Evolutionary conservation across 2,888 invertebrate species (phyloP).

Genomic region (Trissolcus japonicus): DNA sequence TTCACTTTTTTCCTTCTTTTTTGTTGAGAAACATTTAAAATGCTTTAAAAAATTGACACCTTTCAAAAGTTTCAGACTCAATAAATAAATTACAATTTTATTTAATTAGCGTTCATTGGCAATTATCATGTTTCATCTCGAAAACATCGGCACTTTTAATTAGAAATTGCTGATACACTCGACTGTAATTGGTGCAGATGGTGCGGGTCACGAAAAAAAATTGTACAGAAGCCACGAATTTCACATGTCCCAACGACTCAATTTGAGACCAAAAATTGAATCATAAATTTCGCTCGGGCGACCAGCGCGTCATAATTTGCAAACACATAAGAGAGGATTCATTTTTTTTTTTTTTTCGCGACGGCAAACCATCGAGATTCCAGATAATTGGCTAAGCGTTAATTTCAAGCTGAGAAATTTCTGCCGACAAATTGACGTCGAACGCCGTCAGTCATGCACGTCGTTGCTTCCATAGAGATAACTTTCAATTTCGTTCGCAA

Average conservation of each 20-base stretch:
- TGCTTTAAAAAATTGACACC: too few species aligned
- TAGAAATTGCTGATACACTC: too few species aligned
- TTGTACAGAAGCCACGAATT: background rate
- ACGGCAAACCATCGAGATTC: constrained; percentile 24
- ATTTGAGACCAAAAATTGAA: constrained; percentile 12
- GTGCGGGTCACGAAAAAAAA: too few species aligned
- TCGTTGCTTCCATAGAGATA: constrained; percentile 36
- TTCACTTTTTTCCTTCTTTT: too few species aligned
- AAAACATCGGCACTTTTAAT: too few species aligned
- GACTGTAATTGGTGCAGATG: too few species aligned
- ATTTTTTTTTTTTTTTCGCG: constrained; percentile 9
- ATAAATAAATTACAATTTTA: too few species aligned
- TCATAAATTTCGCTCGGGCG: constrained; percentile 8
- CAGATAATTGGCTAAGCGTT: constrained; percentile 38
- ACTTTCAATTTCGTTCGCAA: constrained; percentile 50
- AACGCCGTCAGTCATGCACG: constrained; percentile 38
- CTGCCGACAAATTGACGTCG: constrained; percentile 35
- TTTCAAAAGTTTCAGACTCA: too few species aligned
- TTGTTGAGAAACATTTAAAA: too few species aligned
- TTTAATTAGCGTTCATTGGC: too few species aligned
- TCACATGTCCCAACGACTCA: constrained; percentile 14
- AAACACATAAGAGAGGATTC: background rate
- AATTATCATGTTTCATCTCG: too few species aligned
- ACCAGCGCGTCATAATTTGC: constrained; percentile 19
- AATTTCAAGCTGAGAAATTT: constrained; percentile 42